Conservation (phyloP, 2,113 vertebrate genomes). For the Tetraodon nigroviridis region DNA sequence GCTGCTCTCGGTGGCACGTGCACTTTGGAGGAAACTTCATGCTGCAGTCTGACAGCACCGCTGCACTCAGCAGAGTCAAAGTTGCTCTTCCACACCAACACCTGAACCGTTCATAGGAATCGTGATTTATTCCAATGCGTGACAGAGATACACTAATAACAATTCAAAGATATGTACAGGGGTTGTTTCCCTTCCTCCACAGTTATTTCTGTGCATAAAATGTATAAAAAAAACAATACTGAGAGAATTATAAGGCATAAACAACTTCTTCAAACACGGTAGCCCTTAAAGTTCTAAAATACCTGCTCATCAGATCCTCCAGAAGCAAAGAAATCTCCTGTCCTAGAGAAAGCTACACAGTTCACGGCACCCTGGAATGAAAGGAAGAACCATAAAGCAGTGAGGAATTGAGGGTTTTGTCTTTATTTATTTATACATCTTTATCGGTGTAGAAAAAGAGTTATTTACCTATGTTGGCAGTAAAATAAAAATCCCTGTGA, state of each 20-base stretch:
- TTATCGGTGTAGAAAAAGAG: too few relatives aligned
- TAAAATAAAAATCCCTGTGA: too few relatives aligned
- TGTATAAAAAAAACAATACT: neutral
- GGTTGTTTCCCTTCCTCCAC: neutral
- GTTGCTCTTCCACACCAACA: constrained; percentile 96
- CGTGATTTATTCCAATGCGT: neutral
- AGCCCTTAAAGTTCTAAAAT: neutral
- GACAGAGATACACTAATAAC: neutral
- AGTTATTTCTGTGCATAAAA: too few relatives aligned
- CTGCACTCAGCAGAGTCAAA: constrained; percentile 75
- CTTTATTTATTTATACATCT: too few relatives aligned
- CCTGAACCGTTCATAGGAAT: constrained; percentile 63
- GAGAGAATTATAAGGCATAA: neutral
- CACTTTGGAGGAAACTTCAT: constrained; percentile 20
- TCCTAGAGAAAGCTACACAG: constrained; percentile 85
- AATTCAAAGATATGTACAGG: neutral
- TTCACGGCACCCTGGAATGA: constrained; percentile 81
- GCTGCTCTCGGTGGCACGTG: constrained; percentile 23
- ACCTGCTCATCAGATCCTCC: constrained; percentile 97
- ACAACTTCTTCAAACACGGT: too few relatives aligned
- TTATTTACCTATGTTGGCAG: too few relatives aligned
- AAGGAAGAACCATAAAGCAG: neutral
- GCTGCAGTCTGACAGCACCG: constrained; percentile 65
- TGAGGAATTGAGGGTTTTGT: neutral
- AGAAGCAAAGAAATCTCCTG: constrained; percentile 87